Evolutionary conservation across 2,797 vertebrate species (phyloP), one percentile per base, ranked within the genome.

Genomic region (Myripristis jacobus): DNA sequence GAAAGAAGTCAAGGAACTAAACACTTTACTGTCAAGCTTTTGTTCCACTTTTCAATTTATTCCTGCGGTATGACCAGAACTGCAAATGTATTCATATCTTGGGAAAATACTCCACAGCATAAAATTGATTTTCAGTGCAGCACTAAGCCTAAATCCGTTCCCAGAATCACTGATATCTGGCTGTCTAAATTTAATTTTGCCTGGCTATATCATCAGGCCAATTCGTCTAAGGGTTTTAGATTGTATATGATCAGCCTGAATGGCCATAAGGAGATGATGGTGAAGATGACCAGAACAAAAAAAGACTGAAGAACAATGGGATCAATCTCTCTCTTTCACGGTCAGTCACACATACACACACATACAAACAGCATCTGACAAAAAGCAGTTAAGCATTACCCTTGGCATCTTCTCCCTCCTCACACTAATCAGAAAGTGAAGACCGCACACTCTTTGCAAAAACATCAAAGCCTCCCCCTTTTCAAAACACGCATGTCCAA

Each of bases 1-100:
- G 44, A 59, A 41, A 62, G 51, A 54, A 51, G 56, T 65, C 48
- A 73, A 34, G 54, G 19, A 66, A 41, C 66, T 63, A 22, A 67
- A 67, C 5, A n/a, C 31, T 57, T 46, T 8, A 51, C 38, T 24
- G 21, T 54, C n/a, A n/a, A 52, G 21, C 29, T 69, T 67, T 52
- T 57, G 41, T 65, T 11, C 0, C 1, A 25, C 18, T 74, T 67
- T 66, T 51, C 15, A 22, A 27, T 74, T 48, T 46, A 65, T 51
- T 61, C 15, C 16, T 50, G 61, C 34, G 71, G 36, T 58, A 47
- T 27, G 43, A 63, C 27, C 44, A 36, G 29, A 46, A 38, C 19
- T 44, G 57, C 41, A 55, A 38, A 58, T 58, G 11, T 34, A 56
- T 66, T 31, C 41, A 64, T 56, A 34, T 56, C 64, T 21, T 66